Base-by-base conservation (phyloP, 64 coral and sea anemone species). In the Pocillopora verrucosa region DNA sequence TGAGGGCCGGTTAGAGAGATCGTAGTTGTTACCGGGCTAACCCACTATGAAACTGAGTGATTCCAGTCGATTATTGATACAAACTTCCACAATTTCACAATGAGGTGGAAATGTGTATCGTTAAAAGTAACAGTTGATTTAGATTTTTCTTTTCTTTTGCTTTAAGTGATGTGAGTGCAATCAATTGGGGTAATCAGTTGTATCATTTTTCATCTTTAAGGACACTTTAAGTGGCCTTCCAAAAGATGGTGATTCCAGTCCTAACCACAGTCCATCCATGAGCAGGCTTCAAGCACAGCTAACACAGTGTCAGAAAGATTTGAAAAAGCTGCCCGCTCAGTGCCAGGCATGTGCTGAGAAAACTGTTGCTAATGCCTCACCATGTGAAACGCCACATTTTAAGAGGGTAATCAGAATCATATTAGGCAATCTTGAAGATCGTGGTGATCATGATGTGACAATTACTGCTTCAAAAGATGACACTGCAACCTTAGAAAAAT, bases 311-410 rank as follows among this genome's bases (percentile, higher is more conserved):
- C 41, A 84, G 1, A 89, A 59, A 75, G 38, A 89, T 34, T 59
- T 83, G 56, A 58, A 93, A 34, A 76, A 69, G 2, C 0, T 34
- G 56, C 61, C 65, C 13, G 37, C 24, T 57, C 16, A 41, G n/a
- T 82, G 79, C 20, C 80, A 63, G 26, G 24, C 61, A 16, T 83
- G 80, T 35, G 60, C 60, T 83, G 80, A 83, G 20, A 68, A 83
- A 83, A 65, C 80, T 67, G 61, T 51, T 34, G 34, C 37, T 20
- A 83, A 83, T 67, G 80, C 61, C 22, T 83, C 80, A 83, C 60
- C 80, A 12, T 85, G 82, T 73, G 91, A 93, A 19, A 90, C 91
- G 22, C 94, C 94, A 34, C 88, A 96, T 74, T 96, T 96, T 30
- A 96, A 91, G 37, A 92, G 93, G 57, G 58, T 96, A 19, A 63